phyloP scores from a whole-genome alignment of 2,113 vertebrate species.

The Caranx ignobilis region DNA sequence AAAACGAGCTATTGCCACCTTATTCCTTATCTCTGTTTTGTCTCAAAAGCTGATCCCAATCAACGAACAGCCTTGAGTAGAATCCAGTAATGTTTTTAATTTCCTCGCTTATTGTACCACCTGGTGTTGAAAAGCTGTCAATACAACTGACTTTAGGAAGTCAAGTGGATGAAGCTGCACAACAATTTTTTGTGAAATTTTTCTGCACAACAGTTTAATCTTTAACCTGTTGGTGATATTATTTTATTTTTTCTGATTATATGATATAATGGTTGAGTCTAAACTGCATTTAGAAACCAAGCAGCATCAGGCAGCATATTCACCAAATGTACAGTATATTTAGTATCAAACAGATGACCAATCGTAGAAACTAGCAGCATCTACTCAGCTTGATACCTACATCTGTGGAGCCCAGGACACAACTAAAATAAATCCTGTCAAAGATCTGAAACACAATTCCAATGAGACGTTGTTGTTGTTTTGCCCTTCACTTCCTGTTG shows the following conservation, averaged over 20 bases:
- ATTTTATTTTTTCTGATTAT: neutral
- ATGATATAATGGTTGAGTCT: neutral
- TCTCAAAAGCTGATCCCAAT: neutral
- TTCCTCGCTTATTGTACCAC: constrained; percentile 16
- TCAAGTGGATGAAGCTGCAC: neutral
- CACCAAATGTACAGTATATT: neutral
- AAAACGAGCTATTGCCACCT: too few relatives aligned
- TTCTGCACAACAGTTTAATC: neutral
- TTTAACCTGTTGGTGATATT: neutral
- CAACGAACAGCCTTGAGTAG: neutral
- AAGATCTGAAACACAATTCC: neutral
- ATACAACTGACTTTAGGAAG: neutral
- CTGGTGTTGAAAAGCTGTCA: constrained; percentile 19
- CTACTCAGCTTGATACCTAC: neutral
- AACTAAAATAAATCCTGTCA: neutral
- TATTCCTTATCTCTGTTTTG: neutral
- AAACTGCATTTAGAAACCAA: too few relatives aligned
- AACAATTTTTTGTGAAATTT: neutral
- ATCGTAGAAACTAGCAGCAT: neutral
- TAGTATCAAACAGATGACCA: neutral
- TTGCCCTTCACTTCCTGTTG: neutral
- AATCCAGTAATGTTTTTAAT: neutral
- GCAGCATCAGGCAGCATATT: neutral
- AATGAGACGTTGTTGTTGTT: neutral
- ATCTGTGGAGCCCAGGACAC: neutral